Evolutionary conservation across 2,113 vertebrate species (phyloP).

Genomic region (Rattus rattus): DNA sequence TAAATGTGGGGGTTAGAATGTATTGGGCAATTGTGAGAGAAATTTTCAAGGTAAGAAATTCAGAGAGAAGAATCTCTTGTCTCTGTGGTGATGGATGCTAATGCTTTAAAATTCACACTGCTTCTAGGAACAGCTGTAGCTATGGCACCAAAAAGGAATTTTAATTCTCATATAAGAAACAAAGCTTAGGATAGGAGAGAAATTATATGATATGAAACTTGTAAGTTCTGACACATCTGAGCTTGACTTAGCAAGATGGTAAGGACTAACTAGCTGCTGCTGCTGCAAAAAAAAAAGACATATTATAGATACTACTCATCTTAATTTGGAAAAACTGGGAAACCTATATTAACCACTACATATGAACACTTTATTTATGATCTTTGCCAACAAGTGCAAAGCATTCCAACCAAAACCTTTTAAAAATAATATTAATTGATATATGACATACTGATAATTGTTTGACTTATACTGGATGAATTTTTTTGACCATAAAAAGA

Average conservation of each 20-base stretch:
- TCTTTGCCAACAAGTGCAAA: background rate
- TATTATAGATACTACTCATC: background rate
- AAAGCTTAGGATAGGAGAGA: conserved; percentile 93
- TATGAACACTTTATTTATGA: background rate
- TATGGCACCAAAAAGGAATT: conserved; percentile 88
- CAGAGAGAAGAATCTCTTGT: background rate
- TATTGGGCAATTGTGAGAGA: background rate
- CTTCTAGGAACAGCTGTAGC: conserved; percentile 84
- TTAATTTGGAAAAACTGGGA: background rate
- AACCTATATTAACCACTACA: no score
- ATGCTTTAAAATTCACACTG: conserved; percentile 53
- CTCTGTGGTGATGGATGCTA: background rate
- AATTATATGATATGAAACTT: conserved; percentile 90
- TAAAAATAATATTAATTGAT: background rate
- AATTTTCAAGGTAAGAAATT: background rate
- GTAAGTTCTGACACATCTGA: background rate
- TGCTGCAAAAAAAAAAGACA: no score
- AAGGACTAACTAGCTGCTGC: no score
- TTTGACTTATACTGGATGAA: background rate
- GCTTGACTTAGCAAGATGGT: background rate
- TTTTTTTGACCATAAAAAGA: background rate
- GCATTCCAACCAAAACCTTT: background rate
- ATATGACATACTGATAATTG: background rate
- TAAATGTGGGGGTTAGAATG: no score
- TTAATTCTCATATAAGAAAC: conserved; percentile 84